Conservation (phyloP, 2,113 vertebrate species). For the Excalfactoria chinensis region DNA sequence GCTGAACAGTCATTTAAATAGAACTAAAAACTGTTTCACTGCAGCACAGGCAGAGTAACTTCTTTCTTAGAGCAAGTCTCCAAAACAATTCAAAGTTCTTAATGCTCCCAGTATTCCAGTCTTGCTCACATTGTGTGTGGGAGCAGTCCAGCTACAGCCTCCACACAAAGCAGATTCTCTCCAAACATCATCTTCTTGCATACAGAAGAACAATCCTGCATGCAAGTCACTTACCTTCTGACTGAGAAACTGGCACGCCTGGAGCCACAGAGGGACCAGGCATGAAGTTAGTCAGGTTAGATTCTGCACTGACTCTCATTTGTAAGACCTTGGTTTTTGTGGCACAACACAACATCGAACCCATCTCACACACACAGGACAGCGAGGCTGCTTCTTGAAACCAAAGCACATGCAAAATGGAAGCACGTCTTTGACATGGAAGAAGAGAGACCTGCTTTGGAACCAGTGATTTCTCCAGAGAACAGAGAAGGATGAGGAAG, state of each 20-base stretch:
- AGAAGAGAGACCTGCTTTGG: neutral
- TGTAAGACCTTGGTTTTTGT: neutral
- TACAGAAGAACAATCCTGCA: slow-evolving; percentile 16
- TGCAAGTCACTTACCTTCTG: slow-evolving; percentile 69
- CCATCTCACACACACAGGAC: neutral
- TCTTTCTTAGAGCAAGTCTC: neutral
- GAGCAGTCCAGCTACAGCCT: neutral
- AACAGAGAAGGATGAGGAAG: neutral
- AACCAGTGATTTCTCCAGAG: neutral
- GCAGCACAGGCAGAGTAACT: neutral
- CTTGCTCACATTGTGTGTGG: neutral
- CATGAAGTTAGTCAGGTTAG: slow-evolving; percentile 60
- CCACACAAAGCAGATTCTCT: neutral
- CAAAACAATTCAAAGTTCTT: neutral
- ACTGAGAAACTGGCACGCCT: neutral
- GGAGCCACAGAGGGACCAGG: neutral
- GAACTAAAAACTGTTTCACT: neutral
- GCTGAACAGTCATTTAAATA: neutral
- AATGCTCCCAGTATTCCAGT: neutral
- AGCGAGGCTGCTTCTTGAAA: slow-evolving; percentile 27
- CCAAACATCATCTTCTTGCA: neutral
- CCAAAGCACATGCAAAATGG: neutral
- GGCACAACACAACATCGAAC: neutral
- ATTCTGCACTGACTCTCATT: neutral
- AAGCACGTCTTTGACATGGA: neutral